Evolutionary conservation across 2,888 invertebrate genomes (phyloP).

Genomic region (Willowsia nigromaculata): DNA sequence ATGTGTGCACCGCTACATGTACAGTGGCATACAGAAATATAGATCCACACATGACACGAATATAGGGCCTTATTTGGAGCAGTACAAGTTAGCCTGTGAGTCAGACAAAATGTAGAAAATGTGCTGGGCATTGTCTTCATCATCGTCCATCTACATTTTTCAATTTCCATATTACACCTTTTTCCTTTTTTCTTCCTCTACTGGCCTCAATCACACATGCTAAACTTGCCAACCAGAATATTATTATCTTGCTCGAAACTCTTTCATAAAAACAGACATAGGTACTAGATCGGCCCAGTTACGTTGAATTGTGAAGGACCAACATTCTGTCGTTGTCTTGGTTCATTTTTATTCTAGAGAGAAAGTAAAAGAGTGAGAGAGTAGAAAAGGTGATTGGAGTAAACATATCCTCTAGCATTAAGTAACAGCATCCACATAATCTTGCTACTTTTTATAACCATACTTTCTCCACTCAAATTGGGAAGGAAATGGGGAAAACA

Average conservation of each 20-base stretch:
- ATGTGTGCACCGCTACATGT: background rate
- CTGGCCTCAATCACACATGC: background rate
- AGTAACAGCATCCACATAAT: background rate
- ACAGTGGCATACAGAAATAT: background rate
- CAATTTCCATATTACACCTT: constrained; percentile 41
- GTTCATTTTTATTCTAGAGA: background rate
- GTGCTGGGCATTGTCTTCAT: background rate
- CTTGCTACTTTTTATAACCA: background rate
- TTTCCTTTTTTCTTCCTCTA: background rate
- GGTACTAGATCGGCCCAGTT: background rate
- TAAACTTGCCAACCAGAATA: background rate
- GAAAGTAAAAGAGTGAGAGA: background rate
- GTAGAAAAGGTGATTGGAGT: background rate
- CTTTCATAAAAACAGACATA: background rate
- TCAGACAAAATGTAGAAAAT: background rate
- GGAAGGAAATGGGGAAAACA: background rate
- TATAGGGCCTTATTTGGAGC: background rate
- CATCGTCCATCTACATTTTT: background rate
- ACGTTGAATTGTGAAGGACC: background rate
- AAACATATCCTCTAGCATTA: constrained; percentile 4
- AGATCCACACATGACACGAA: background rate
- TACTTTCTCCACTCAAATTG: background rate
- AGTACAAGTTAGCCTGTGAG: background rate
- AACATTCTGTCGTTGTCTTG: background rate
- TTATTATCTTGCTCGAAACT: background rate